Conservation (phyloP, 2,888 invertebrate genomes). For the Calliopum simillimum region DNA sequence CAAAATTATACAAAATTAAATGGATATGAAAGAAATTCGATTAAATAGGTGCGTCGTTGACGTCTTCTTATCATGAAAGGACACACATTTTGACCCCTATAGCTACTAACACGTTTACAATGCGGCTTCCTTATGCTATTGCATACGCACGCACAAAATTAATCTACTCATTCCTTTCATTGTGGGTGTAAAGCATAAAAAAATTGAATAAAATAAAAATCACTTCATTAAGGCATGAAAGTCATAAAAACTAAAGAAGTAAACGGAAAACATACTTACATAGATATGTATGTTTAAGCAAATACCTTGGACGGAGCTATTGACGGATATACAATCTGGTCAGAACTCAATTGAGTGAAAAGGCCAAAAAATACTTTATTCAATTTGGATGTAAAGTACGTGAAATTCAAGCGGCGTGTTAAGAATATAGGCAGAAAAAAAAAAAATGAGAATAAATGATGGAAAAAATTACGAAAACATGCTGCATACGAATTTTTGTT, state of each 20-base stretch:
- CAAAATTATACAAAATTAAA: no score
- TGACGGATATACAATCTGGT: background rate
- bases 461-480: background rate
- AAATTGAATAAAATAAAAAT: conserved; percentile 7
- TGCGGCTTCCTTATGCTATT: no score
- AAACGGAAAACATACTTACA: no score
- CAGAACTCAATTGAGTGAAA: conserved; percentile 32
- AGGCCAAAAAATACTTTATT: conserved; percentile 32
- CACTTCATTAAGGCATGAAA: conserved; percentile 12
- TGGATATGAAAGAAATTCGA: no score
- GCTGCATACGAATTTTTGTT: background rate
- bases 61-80: no score
- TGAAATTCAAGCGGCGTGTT: conserved; percentile 14
- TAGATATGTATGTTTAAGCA: background rate
- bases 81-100: no score
- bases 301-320: background rate
- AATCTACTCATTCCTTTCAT: no score
- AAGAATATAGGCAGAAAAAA: background rate
- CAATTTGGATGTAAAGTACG: conserved; percentile 20
- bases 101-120: no score
- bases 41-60: no score
- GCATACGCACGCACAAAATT: no score
- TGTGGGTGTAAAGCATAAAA: background rate
- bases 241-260: background rate
- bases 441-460: background rate